Percentiles rank a stretch among this genome's conserved stretches.
Evolutionary conservation across 2,888 invertebrate species (phyloP).

Genomic region (Mesochorus sp.): DNA sequence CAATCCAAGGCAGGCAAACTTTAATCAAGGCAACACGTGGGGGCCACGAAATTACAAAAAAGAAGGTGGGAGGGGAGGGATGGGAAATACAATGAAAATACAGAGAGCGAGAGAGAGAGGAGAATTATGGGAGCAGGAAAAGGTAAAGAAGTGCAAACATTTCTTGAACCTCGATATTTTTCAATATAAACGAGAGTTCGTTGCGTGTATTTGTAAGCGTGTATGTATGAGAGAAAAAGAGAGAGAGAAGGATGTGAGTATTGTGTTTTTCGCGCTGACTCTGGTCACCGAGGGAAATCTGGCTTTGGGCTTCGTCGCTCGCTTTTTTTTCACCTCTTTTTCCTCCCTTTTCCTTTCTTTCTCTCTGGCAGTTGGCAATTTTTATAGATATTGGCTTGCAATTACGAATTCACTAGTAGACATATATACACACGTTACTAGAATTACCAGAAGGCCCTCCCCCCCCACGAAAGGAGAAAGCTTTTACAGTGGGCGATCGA

Average conservation of each 20-base stretch:
- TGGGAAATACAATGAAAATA: conserved; percentile 27
- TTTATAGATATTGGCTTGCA: conserved; percentile 79
- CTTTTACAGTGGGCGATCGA: not conserved
- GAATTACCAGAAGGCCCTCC: not conserved
- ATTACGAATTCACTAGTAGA: conserved; percentile 75
- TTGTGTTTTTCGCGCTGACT: conserved; percentile 52
- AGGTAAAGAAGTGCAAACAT: conserved; percentile 70
- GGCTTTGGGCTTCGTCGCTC: conserved; percentile 60
- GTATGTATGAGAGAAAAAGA: too few species aligned
- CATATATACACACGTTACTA: conserved; percentile 16
- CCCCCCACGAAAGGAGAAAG: not conserved
- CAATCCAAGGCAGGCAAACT: conserved; percentile 65
- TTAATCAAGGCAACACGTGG: conserved; percentile 71
- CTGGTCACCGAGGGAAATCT: conserved; percentile 80
- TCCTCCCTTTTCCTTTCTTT: not conserved
- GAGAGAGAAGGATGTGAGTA: conserved; percentile 17
- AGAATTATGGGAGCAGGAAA: conserved; percentile 36
- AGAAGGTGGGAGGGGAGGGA: conserved; percentile 49
- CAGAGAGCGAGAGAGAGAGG: conserved; percentile 47
- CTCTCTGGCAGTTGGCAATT: conserved; percentile 67
- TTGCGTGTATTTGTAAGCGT: not conserved
- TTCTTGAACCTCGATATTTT: conserved; percentile 75
- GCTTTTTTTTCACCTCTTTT: conserved; percentile 13
- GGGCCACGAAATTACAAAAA: conserved; percentile 58
- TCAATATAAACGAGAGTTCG: conserved; percentile 74